phyloP scores from a whole-genome alignment of 2,113 vertebrate species.

The Thunnus thynnus region DNA sequence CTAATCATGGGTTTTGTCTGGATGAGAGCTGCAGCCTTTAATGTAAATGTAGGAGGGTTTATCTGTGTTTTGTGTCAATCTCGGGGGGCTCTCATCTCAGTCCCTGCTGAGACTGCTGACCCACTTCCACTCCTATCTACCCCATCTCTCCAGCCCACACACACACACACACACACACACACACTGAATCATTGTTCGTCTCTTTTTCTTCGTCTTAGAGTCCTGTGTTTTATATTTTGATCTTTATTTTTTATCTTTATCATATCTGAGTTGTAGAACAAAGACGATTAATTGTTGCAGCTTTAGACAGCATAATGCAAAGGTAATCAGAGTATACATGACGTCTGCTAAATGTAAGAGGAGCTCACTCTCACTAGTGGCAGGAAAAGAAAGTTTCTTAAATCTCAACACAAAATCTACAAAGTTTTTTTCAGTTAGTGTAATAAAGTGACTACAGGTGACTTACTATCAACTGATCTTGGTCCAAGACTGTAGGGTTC shows the following conservation, averaged over 20 bases:
- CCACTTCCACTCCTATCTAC: slow-evolving; percentile 33
- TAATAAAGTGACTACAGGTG: too few species aligned
- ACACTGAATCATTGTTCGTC: not conserved
- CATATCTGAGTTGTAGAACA: not conserved
- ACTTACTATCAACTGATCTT: too few species aligned
- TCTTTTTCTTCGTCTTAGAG: not conserved
- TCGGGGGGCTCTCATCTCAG: not conserved
- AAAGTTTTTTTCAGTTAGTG: too few species aligned
- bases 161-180: not conserved
- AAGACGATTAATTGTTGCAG: too few species aligned
- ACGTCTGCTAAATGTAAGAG: too few species aligned
- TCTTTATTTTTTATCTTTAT: not conserved
- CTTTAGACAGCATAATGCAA: too few species aligned
- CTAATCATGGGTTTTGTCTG: slow-evolving; percentile 15
- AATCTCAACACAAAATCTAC: too few species aligned
- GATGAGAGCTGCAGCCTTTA: not conserved
- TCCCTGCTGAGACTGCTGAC: slow-evolving; percentile 38
- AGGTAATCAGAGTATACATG: too few species aligned
- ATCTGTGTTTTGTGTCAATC: not conserved
- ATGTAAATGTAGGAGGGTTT: slow-evolving; percentile 11
- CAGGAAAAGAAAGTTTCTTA: too few species aligned
- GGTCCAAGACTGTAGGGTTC: too few species aligned
- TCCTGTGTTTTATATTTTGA: not conserved
- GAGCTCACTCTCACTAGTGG: too few species aligned
- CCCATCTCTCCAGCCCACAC: not conserved